Conservation (phyloP, 1,140 invertebrate genomes). For the Brachionus asplanchnoidis region DNA sequence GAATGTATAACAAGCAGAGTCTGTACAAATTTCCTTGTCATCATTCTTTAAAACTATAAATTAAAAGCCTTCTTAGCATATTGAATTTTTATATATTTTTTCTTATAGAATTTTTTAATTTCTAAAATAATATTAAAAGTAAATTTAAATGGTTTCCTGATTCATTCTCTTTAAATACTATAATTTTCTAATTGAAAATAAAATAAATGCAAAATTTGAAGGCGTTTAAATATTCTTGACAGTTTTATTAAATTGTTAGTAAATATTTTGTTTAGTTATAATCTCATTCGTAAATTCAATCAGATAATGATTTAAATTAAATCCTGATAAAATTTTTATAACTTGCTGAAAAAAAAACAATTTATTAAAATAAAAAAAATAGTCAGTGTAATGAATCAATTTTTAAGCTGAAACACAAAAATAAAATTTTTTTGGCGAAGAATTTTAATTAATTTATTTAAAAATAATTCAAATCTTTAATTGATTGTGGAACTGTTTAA, state of each 20-base stretch:
- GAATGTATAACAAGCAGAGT: neutral
- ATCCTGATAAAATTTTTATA: neutral
- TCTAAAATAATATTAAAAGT: neutral
- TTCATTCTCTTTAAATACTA: neutral
- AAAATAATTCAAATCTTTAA: too few species aligned
- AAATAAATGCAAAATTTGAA: neutral
- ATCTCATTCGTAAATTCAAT: neutral
- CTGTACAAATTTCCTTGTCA: neutral
- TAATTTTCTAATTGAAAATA: neutral
- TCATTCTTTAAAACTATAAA: neutral
- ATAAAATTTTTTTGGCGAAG: too few species aligned
- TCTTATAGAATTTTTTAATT: neutral
- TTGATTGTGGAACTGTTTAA: too few species aligned
- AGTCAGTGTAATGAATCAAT: neutral
- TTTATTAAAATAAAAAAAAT: neutral
- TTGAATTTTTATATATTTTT: neutral
- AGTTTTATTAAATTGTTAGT: neutral
- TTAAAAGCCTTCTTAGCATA: neutral
- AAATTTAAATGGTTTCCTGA: neutral
- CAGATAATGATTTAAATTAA: neutral
- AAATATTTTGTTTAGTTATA: neutral
- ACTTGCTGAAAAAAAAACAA: neutral
- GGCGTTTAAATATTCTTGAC: neutral
- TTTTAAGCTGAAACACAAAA: neutral
- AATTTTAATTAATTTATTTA: too few species aligned